Conservation (phyloP, 2,113 vertebrate species). For the Alethe diademata region DNA sequence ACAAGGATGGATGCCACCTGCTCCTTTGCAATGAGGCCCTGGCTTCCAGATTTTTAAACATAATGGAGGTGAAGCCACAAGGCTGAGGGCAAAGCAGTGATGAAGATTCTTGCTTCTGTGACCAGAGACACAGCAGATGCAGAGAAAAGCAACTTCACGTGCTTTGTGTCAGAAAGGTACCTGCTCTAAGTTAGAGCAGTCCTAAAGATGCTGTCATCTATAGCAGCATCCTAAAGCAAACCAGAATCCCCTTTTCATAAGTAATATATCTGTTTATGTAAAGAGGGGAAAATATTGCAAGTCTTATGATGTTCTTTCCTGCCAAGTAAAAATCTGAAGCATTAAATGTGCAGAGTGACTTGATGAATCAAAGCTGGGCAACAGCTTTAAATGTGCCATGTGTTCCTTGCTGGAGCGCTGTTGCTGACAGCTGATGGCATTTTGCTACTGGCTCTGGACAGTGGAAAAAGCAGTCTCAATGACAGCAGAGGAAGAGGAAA, state of each 20-base stretch:
- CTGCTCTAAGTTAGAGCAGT: neutral
- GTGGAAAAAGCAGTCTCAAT: neutral
- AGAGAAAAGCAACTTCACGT: rapidly evolving
- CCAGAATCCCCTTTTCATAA: neutral
- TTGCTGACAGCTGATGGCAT: neutral
- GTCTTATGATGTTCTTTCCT: neutral
- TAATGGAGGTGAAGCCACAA: neutral
- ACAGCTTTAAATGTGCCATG: neutral
- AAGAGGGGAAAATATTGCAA: neutral
- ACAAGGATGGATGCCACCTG: neutral
- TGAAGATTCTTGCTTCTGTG: neutral
- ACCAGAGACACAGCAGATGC: neutral
- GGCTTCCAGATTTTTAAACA: neutral
- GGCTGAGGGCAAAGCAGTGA: neutral
- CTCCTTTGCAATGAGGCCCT: neutral
- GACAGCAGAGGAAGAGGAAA: neutral
- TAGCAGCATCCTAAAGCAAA: neutral
- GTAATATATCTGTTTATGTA: neutral
- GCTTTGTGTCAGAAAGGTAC: neutral
- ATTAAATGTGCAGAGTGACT: neutral
- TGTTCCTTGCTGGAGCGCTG: neutral
- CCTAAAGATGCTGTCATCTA: neutral
- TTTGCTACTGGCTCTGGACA: neutral
- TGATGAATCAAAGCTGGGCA: neutral
- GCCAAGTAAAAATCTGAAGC: neutral